Base-by-base conservation (phyloP, 1,140 invertebrate species). In the Proales similis region DNA sequence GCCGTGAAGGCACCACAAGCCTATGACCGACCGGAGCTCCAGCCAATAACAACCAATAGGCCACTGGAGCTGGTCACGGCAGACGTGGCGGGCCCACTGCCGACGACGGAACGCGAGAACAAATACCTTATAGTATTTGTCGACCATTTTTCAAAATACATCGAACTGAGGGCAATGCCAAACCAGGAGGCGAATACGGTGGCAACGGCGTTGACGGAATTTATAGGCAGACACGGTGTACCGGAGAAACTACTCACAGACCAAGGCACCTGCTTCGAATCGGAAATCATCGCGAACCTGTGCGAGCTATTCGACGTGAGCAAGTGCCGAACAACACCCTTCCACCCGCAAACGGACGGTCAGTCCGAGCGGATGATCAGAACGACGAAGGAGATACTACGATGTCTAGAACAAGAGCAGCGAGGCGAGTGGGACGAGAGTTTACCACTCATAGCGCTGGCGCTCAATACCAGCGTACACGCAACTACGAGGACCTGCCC, bases 71-170 rank as follows among this genome's bases (percentile, higher is more conserved):
- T 49, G 9, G 38, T 49, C n/a, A 49, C 48, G 22, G 63, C 72
- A 5, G 72, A 76, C 66, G 64, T 71, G 14, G 24, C 70, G 3
- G 71, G 70, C 1, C 67, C 68, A 2, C 61, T 72, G 24, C 66
- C 66, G 7, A 46, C 29, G 6, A 66, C 66, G 4, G n/a, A 51
- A 17, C 51, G 32, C 19, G 68, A 67, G 0, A 70, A 71, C 14
- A 67, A 63, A n/a, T 67, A 69, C 22, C 66, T 72, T 26, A 27
- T 70, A 4, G 64, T 69, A 14, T 47, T 66, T 0, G 63, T 64
- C 2, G 68, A 72, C 51, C 70, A 71, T 49, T 68, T 69, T n/a
- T 71, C 72, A 2, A 68, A 70, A 57, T 75, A 57, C 45, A 45
- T 63, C 3, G 65, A 70, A 33, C 66, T 67, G 6, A 62, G 46